Conservation (phyloP, 2,797 vertebrate genomes). For the Acanthurus tractus region DNA sequence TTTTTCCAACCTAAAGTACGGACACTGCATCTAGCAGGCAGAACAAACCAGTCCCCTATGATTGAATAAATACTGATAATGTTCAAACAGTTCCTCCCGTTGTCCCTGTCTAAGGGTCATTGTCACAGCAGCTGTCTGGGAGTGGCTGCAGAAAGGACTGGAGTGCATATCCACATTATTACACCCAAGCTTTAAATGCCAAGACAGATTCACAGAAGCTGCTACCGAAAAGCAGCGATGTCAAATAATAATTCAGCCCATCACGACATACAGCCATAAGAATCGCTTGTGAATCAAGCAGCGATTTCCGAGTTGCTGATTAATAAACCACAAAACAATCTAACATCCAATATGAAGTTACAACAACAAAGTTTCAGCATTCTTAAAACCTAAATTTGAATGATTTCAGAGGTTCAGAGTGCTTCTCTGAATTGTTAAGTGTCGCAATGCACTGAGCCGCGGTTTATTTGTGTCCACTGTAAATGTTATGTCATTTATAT, state of each 20-base stretch:
- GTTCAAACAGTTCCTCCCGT: slow-evolving; percentile 38
- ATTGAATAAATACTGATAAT: slow-evolving; percentile 20
- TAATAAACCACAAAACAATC: slow-evolving; percentile 32
- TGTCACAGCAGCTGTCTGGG: slow-evolving; percentile 55
- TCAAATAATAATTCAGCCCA: slow-evolving; percentile 19
- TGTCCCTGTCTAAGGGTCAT: slow-evolving; percentile 64
- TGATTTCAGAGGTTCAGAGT: background rate
- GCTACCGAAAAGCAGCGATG: slow-evolving; percentile 17
- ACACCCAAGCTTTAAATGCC: slow-evolving; percentile 57
- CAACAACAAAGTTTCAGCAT: background rate
- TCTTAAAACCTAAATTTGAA: slow-evolving; percentile 11
- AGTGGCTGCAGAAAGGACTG: slow-evolving; percentile 45
- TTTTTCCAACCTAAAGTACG: slow-evolving; percentile 20
- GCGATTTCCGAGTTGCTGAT: slow-evolving; percentile 20
- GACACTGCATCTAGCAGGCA: slow-evolving; percentile 16
- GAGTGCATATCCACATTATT: slow-evolving; percentile 39
- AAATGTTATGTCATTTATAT: slow-evolving; percentile 5
- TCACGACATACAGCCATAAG: slow-evolving; percentile 41
- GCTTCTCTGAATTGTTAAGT: background rate
- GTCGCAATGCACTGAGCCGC: background rate
- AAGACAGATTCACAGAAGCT: slow-evolving; percentile 33
- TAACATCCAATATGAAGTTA: background rate
- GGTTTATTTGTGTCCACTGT: background rate
- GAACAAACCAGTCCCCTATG: slow-evolving; percentile 11
- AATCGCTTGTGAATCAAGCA: slow-evolving; percentile 1